Conservation (phyloP, 2,888 invertebrate genomes). For the Leptopilina syphax region DNA sequence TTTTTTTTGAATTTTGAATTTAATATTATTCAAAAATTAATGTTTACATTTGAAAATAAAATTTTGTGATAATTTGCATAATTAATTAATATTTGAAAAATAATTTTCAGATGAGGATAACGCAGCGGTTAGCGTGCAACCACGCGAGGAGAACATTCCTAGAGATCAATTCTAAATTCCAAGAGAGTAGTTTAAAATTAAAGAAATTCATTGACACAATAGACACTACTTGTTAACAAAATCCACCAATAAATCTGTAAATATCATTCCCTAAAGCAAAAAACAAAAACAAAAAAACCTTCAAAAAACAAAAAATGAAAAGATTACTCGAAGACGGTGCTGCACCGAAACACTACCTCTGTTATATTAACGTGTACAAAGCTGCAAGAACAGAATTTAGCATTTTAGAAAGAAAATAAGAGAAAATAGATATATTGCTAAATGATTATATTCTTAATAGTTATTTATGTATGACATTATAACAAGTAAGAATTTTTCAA, state of each 20-base stretch:
- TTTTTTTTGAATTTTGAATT: too few species aligned
- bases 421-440: slow-evolving; percentile 53
- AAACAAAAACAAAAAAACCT: slow-evolving; percentile 42
- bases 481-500: slow-evolving; percentile 50
- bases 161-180: slow-evolving; percentile 58
- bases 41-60: too few species aligned
- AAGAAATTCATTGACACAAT: slow-evolving; percentile 51
- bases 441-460: slow-evolving; percentile 64
- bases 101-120: slow-evolving; percentile 68
- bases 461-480: slow-evolving; percentile 64
- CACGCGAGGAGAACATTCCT: slow-evolving; percentile 60
- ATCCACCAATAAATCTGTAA: slow-evolving; percentile 34
- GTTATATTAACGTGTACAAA: slow-evolving; percentile 69
- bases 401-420: slow-evolving; percentile 55
- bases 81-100: neutral
- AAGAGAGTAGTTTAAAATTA: slow-evolving; percentile 54
- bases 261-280: slow-evolving; percentile 14
- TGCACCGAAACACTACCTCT: slow-evolving; percentile 72
- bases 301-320: slow-evolving; percentile 46
- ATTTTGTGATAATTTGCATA: too few species aligned
- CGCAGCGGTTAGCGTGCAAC: slow-evolving; percentile 62
- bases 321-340: slow-evolving; percentile 64
- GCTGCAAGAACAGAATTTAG: slow-evolving; percentile 57
- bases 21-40: too few species aligned
- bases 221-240: slow-evolving; percentile 46